phyloP scores from a whole-genome alignment of 2,797 vertebrate genomes.

The Dromococcyx pavoninus region DNA sequence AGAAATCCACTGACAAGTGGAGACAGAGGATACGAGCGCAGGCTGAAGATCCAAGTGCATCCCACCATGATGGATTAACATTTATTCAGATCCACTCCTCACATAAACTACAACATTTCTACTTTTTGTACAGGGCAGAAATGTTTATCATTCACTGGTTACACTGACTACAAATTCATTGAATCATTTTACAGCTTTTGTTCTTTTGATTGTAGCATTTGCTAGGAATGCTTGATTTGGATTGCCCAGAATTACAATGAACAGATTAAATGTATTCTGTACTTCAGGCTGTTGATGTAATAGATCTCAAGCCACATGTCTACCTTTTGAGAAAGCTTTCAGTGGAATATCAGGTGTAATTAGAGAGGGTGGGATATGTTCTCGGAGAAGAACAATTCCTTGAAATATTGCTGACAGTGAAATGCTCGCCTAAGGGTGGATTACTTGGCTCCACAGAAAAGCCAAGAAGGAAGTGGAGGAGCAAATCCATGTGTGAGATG shows the following conservation, averaged over 20 bases:
- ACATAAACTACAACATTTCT: neutral
- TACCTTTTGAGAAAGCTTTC: constrained; percentile 65
- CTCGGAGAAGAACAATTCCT: constrained; percentile 53
- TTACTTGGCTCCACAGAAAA: neutral
- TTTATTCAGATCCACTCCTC: neutral
- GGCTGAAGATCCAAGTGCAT: neutral
- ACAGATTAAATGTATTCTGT: constrained; percentile 5
- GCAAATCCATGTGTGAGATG: neutral
- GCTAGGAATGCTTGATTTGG: constrained; percentile 51
- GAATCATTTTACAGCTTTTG: constrained; percentile 42
- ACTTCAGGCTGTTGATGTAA: constrained; percentile 27
- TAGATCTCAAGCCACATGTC: neutral
- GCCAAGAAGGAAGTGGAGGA: neutral
- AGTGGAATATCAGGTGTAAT: constrained; percentile 62
- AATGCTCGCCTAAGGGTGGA: neutral
- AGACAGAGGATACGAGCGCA: neutral
- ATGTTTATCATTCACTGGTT: neutral
- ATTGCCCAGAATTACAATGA: constrained; percentile 59
- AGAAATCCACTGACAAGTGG: neutral
- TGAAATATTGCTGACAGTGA: constrained; percentile 51
- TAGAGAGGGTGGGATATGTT: constrained; percentile 58
- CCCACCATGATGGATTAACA: accelerated
- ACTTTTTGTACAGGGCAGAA: neutral
- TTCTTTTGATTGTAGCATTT: constrained; percentile 58
- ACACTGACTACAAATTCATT: neutral